Base-by-base conservation (phyloP, 2,797 vertebrate genomes). In the Furcifer pardalis region DNA sequence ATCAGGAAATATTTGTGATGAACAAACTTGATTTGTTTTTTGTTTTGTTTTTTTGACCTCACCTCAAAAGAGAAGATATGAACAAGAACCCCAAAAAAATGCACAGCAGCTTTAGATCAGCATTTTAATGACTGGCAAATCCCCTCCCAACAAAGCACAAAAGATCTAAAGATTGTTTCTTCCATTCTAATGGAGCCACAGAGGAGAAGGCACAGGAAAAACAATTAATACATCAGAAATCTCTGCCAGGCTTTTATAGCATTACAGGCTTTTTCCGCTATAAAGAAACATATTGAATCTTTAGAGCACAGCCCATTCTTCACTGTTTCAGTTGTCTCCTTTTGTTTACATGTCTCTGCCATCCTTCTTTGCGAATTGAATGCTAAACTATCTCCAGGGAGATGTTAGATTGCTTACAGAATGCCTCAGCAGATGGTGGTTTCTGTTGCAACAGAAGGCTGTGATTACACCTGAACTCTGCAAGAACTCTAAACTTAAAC, bases 391-490 rank as follows among this genome's bases (percentile, higher is more conserved):
- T 96, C 96, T 96, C 97, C 91, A 85, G 96, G 96, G 96, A 95
- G 92, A 95, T 83, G 69, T 95, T 95, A 94, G 94, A 96, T 95
- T 94, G 95, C 94, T 94, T 95, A 94, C 96, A 96, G 96, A 96
- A 95, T 95, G 95, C 95, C 91, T 94, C 90, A 92, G 94, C 96
- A 97, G 97, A 97, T 97, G 96, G 96, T 94, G 93, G 86, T 95
- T 96, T 94, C 95, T 96, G 93, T 94, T 93, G 93, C 91, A 96
- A 95, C 96, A 97, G 96, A 96, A 96, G 95, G 96, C 95, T 93
- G 93, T 96, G 94, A 96, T 96, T 97, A 95, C 94, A 97, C 96
- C 96, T 97, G 96, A 97, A 96, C 94, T 96, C 94, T 94, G 95
- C 92, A 96, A 96, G 94, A 97, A 95, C 95, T 94, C 88, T 81